Evolutionary conservation across 2,797 vertebrate genomes (phyloP).

Genomic region (Squalus acanthias): DNA sequence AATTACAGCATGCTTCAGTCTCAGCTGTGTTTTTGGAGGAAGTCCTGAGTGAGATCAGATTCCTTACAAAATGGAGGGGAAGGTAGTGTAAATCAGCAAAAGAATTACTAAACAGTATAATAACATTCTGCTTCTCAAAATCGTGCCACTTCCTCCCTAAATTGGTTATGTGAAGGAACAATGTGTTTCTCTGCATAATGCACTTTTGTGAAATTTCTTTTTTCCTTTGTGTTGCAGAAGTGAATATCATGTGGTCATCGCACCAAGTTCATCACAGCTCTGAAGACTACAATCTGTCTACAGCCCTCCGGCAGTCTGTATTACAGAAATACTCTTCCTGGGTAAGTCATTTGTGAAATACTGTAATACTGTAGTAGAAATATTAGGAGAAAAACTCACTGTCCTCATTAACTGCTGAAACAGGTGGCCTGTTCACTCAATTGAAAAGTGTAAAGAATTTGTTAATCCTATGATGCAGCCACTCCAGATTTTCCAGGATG

Average conservation of each 20-base stretch:
- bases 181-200: conserved; percentile 28
- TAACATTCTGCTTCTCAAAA: not conserved
- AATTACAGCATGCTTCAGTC: not conserved
- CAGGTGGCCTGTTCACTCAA: not conserved
- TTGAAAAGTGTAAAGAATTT: not conserved
- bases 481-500: not conserved
- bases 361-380: not conserved
- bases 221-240: conserved; percentile 67
- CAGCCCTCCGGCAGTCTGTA: conserved; percentile 80
- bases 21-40: not conserved
- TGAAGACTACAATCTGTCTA: conserved; percentile 86
- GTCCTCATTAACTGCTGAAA: not conserved
- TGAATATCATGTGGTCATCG: conserved; percentile 84
- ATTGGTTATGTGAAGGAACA: not conserved
- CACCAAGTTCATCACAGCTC: conserved; percentile 93
- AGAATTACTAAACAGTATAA: not conserved
- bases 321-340: conserved; percentile 78
- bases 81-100: not conserved
- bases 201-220: conserved; percentile 42
- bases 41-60: not conserved
- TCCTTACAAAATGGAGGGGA: not conserved
- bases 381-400: not conserved
- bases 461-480: not conserved
- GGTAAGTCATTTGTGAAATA: conserved; percentile 62
- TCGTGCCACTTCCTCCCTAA: not conserved